phyloP scores from a whole-genome alignment of 1,140 invertebrate genomes.

The Drosophila ironensis region DNA sequence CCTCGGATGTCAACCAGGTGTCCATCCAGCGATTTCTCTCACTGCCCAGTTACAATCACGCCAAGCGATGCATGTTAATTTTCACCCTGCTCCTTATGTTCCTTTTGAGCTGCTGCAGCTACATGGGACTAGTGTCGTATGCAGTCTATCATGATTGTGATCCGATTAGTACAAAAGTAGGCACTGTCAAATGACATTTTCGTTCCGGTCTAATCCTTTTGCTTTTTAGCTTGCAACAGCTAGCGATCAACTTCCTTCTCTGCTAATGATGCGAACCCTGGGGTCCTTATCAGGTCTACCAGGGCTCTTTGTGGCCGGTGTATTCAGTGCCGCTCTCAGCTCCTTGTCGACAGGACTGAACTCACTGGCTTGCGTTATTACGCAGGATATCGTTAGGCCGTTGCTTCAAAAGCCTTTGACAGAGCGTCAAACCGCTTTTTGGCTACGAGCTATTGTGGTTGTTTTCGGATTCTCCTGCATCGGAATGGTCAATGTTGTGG shows the following conservation, averaged over 20 bases:
- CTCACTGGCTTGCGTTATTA: conserved; percentile 94
- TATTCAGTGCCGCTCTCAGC: conserved; percentile 93
- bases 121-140: conserved; percentile 90
- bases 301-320: conserved; percentile 91
- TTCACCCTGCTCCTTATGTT: conserved; percentile 86
- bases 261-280: conserved; percentile 91
- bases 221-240: conserved; percentile 84
- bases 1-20: conserved; percentile 92
- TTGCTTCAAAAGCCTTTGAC: conserved; percentile 85
- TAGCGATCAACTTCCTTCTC: conserved; percentile 88
- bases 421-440: conserved; percentile 85
- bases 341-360: conserved; percentile 96
- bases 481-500: conserved; percentile 87
- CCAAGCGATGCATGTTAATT: conserved; percentile 82
- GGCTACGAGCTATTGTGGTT: conserved; percentile 88
- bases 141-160: conserved; percentile 90
- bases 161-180: conserved; percentile 85
- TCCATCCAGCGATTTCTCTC: conserved; percentile 91
- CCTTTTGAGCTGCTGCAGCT: conserved; percentile 86
- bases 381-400: conserved; percentile 90
- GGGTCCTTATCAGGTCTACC: conserved; percentile 88
- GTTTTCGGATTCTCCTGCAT: conserved; percentile 86
- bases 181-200: too few species aligned
- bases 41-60: conserved; percentile 61
- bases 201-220: not conserved